phyloP scores from a whole-genome alignment of 2,113 vertebrate genomes.

The Thalassarche chlororhynchos region DNA sequence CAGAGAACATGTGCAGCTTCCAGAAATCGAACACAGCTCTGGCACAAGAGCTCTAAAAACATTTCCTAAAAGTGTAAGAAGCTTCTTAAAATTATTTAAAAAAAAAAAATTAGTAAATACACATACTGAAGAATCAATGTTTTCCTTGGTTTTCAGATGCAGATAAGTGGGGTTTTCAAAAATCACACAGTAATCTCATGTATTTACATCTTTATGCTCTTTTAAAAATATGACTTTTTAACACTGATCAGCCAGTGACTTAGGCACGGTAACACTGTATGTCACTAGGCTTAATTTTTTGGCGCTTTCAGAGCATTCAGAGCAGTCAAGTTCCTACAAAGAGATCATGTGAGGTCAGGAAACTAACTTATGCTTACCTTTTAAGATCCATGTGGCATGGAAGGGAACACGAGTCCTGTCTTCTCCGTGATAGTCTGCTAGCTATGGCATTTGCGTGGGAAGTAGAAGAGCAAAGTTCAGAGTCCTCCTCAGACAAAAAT shows the following conservation, averaged over 20 bases:
- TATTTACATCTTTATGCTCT: background rate
- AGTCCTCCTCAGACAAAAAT: background rate
- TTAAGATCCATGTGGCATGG: background rate
- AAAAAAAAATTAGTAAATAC: background rate
- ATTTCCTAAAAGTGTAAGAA: background rate
- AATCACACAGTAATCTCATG: background rate
- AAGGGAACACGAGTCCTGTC: background rate
- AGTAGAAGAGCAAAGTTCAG: background rate
- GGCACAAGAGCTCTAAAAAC: background rate
- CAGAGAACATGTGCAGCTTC: background rate
- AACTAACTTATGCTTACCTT: background rate
- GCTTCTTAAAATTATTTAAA: background rate
- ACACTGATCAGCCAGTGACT: background rate
- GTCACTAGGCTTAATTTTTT: background rate
- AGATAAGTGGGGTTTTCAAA: background rate
- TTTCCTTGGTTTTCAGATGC: background rate
- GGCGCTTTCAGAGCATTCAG: background rate
- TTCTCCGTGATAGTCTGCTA: background rate
- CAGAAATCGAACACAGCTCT: background rate
- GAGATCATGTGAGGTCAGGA: background rate
- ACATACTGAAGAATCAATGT: background rate
- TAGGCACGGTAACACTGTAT: background rate
- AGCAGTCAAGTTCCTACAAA: background rate
- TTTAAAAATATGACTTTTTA: background rate
- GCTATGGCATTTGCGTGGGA: background rate